phyloP scores from a whole-genome alignment of 2,113 vertebrate species.

The Oostethus manadensis region DNA sequence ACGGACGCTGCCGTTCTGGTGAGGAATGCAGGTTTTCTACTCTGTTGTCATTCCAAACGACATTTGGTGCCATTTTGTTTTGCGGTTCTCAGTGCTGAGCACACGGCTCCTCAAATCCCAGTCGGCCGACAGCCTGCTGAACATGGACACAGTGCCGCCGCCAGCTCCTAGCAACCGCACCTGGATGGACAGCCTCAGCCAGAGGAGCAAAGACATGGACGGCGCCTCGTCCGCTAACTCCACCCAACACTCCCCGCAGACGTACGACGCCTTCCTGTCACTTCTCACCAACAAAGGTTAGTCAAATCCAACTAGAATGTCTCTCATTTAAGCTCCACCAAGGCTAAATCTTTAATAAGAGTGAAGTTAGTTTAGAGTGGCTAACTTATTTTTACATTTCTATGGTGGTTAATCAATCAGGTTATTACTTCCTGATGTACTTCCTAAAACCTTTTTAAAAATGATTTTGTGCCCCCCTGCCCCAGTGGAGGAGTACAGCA shows the following conservation, averaged over 20 bases:
- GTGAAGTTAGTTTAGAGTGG: too few relatives aligned
- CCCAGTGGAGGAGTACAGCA: slow-evolving; percentile 93
- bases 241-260: slow-evolving; percentile 75
- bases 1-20: slow-evolving; percentile 88
- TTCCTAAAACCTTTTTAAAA: too few relatives aligned
- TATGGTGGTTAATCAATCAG: too few relatives aligned
- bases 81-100: slow-evolving; percentile 69
- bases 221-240: slow-evolving; percentile 75
- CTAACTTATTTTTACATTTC: too few relatives aligned
- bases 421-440: too few relatives aligned
- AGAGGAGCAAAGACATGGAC: slow-evolving; percentile 80
- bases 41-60: neutral
- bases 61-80: neutral
- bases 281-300: slow-evolving; percentile 91
- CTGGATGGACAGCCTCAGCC: slow-evolving; percentile 81
- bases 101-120: slow-evolving; percentile 86
- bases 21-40: slow-evolving; percentile 1
- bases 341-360: neutral
- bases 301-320: neutral
- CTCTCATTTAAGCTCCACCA: neutral
- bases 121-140: slow-evolving; percentile 84
- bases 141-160: slow-evolving; percentile 75
- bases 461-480: neutral
- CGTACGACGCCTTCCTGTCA: slow-evolving; percentile 91
- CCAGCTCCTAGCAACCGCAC: slow-evolving; percentile 72